Conservation (phyloP, 2,113 vertebrate species). For the Cariama cristata region DNA sequence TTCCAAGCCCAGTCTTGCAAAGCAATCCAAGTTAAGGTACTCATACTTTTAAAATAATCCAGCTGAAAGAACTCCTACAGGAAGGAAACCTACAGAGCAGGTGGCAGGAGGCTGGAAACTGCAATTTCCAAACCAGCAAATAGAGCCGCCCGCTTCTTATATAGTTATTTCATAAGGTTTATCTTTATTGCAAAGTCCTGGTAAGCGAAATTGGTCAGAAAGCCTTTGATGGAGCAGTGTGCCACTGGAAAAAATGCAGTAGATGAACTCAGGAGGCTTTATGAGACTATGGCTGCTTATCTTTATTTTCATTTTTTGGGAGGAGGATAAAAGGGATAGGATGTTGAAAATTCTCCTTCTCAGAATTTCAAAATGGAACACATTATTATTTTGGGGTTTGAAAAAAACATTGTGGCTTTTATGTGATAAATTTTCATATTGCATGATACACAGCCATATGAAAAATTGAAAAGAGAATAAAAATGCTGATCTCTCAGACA, state of each 20-base stretch:
- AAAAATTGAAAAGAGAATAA: accelerated
- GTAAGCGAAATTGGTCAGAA: neutral
- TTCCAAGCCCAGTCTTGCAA: neutral
- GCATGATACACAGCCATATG: accelerated
- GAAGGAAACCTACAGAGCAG: neutral
- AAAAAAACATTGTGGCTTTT: neutral
- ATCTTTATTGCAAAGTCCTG: neutral
- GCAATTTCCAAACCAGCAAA: neutral
- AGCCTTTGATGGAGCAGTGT: neutral
- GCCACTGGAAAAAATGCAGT: neutral
- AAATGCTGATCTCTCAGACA: accelerated
- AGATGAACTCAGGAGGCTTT: neutral
- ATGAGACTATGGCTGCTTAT: neutral
- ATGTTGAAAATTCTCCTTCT: neutral
- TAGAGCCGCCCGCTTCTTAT: neutral
- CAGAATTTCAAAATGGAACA: neutral
- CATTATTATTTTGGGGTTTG: neutral
- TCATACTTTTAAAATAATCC: neutral
- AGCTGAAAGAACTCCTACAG: neutral
- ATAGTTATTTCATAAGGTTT: neutral
- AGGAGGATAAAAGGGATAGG: neutral
- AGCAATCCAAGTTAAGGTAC: neutral
- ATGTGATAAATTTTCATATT: neutral
- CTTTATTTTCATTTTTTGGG: neutral
- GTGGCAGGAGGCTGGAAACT: neutral